A percentile compares a stretch with the other conserved stretches of the same genome.
Conservation (phyloP, 2,888 invertebrate genomes). For the Cataglyphis cursor region DNA sequence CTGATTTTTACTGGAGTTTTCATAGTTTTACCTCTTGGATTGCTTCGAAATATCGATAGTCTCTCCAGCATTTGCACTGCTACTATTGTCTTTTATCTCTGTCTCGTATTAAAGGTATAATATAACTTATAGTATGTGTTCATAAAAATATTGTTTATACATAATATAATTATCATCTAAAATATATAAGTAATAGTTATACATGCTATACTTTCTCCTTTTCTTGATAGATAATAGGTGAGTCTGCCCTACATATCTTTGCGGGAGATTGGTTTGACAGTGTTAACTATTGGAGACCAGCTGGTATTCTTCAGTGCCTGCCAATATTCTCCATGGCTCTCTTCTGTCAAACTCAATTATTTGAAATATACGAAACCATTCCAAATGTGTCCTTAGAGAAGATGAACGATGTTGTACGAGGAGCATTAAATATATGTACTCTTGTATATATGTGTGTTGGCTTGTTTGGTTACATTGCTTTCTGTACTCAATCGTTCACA, state of each 20-base stretch:
- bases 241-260: slow-evolving; percentile 92
- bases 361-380: slow-evolving; percentile 96
- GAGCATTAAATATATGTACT: slow-evolving; percentile 97
- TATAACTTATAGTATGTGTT: not conserved
- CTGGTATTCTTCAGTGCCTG: slow-evolving; percentile 95
- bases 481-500: slow-evolving; percentile 92
- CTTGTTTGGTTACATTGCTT: slow-evolving; percentile 97
- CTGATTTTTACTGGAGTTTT: slow-evolving; percentile 92
- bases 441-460: slow-evolving; percentile 96
- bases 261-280: slow-evolving; percentile 92
- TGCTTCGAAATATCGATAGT: slow-evolving; percentile 96
- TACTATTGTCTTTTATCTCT: slow-evolving; percentile 96
- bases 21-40: slow-evolving; percentile 95
- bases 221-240: slow-evolving; percentile 90
- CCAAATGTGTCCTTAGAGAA: slow-evolving; percentile 95
- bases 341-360: slow-evolving; percentile 98
- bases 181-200: slow-evolving; percentile 18
- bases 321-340: slow-evolving; percentile 99
- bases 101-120: slow-evolving; percentile 94
- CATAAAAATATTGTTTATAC: not conserved
- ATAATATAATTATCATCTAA: not conserved
- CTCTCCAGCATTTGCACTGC: slow-evolving; percentile 95
- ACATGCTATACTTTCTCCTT: slow-evolving; percentile 37
- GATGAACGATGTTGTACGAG: slow-evolving; percentile 95
- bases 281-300: slow-evolving; percentile 93